A percentile compares a stretch with the other conserved stretches of the same genome.
These are phyloP conservation scores for Diglossa cyanea DNA, from an alignment of 2,797 vertebrate species.

Conservation along the genomic window DNA sequence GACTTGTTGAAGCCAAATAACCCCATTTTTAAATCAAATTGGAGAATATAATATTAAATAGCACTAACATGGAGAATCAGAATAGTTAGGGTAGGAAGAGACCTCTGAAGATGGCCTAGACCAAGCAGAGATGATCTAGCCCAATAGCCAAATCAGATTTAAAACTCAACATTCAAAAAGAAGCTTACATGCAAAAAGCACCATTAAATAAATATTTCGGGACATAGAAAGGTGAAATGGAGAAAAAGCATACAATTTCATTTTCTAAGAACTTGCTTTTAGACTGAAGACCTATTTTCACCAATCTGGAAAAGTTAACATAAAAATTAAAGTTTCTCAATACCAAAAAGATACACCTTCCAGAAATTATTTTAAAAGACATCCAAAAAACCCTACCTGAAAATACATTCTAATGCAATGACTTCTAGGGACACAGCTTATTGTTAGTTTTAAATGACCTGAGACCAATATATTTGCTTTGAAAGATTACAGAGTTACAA, in stretches of 20 bases:
- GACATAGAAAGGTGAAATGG: background rate
- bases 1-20: background rate
- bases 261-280: background rate
- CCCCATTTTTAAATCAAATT: background rate
- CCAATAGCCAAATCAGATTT: background rate
- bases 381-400: rapidly evolving
- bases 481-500: background rate
- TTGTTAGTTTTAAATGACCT: background rate
- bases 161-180: background rate
- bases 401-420: background rate
- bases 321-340: background rate
- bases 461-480: background rate
- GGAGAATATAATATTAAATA: background rate
- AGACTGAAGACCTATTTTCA: background rate
- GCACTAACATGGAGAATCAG: background rate
- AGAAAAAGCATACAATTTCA: background rate
- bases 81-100: background rate
- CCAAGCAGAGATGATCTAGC: background rate
- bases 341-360: background rate
- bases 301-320: background rate
- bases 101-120: background rate
- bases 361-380: background rate
- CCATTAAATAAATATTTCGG: background rate
- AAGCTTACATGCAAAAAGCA: background rate
- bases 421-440: background rate